Evolutionary conservation across 1,140 invertebrate species (phyloP), one percentile per base, ranked within the genome.

Genomic region (Tetraneura akinire): DNA sequence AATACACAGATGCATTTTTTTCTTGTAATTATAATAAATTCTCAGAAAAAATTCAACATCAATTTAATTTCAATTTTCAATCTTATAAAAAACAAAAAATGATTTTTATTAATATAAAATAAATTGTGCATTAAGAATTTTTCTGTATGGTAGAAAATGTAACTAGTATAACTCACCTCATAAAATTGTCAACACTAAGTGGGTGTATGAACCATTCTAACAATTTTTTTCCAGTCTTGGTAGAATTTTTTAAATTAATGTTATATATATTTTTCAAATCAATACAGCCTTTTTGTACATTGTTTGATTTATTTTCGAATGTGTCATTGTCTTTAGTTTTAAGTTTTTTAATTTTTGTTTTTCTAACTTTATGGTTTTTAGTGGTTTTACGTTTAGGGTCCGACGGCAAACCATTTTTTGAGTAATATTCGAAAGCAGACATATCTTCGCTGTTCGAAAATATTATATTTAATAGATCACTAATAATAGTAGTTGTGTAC

Each of bases 191-290:
- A 16, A 87, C 81, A 21, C 86, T 84, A 4, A 92, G 86, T 14
- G 93, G 93, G 84, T 90, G 86, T 32, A 94, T 88, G 42, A 95
- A 83, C 90, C 91, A 93, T 81, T 89, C 86, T 82, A 94, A 91
- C 23, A 91, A 45, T 29, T 78, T 78, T 78, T 78, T n/a, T 0
- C 74, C 74, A 18, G 74, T 60, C 6, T 45, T 60, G 4, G 11
- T 45, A 18, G 74, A 78, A 60, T 78, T 60, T 60, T 78, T 62
- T n/a, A 78, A 60, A 26, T 78, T 78, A 1, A 57, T 2, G 3
- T 29, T 78, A 16, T 60, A 78, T 26, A 78, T 62, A 18, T 29
- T 55, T n/a, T 78, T 45, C 21, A 78, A 47, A 26, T 18, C 4
- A 8, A 1, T 60, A 37, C 8, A 8, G 8, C 32, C 3, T 37